Conservation (phyloP, 2,797 vertebrate genomes). For the Apodemus agrarius region DNA sequence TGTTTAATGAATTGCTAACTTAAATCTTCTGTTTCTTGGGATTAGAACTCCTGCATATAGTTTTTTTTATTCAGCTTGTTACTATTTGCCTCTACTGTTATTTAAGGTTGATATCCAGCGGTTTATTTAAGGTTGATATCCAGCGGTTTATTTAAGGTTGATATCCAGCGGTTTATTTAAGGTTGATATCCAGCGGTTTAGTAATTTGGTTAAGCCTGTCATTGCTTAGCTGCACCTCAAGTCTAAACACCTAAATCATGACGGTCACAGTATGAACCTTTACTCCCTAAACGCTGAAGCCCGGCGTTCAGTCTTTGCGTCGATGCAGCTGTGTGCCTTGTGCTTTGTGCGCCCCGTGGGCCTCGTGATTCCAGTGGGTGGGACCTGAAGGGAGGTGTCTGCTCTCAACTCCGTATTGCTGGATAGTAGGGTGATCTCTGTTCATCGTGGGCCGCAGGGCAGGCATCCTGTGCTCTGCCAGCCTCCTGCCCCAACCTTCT, state of each 20-base stretch:
- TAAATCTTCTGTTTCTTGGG: background rate
- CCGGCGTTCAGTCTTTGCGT: too few species aligned
- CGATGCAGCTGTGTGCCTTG: too few species aligned
- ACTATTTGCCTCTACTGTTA: background rate
- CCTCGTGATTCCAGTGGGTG: background rate
- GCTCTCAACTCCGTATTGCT: rapidly evolving
- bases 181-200: background rate
- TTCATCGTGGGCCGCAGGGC: rapidly evolving
- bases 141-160: too few species aligned
- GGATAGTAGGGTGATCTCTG: background rate
- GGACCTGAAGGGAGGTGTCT: background rate
- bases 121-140: too few species aligned
- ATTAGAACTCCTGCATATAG: background rate
- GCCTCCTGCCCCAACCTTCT: background rate
- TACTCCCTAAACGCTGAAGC: background rate
- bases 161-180: too few species aligned
- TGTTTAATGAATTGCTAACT: background rate
- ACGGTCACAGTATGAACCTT: background rate
- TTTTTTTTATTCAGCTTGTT: background rate
- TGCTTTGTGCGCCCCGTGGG: rapidly evolving
- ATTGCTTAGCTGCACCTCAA: background rate
- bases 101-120: background rate
- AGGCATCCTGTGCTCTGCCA: background rate
- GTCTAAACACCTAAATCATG: background rate
- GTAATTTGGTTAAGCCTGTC: background rate